Evolutionary conservation across 2,888 invertebrate species (phyloP).

Genomic region (Campaea margaritaria): DNA sequence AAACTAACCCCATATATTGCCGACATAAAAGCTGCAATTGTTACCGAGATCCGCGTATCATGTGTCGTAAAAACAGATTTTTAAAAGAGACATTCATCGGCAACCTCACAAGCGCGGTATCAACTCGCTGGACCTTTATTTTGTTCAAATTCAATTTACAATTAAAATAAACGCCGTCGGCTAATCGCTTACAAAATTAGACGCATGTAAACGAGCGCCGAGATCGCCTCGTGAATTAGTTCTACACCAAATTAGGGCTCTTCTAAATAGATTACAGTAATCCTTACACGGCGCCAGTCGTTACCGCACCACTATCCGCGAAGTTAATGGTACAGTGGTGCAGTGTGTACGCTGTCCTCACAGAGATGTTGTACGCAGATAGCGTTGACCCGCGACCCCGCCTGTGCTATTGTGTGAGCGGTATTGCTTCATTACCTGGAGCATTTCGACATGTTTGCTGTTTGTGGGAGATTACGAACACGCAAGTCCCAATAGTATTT

Average conservation of each 20-base stretch:
- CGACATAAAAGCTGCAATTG: conserved; percentile 15
- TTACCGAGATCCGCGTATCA: conserved; percentile 22
- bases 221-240: conserved; percentile 21
- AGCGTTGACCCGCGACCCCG: conserved; percentile 22
- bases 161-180: not conserved
- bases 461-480: not conserved
- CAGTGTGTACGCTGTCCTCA: conserved; percentile 3
- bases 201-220: not conserved
- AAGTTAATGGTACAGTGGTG: conserved; percentile 16
- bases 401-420: conserved; percentile 11
- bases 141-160: not conserved
- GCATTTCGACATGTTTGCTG: conserved; percentile 8
- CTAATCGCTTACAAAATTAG: not conserved
- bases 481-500: not conserved
- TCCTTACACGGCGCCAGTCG: conserved; percentile 18
- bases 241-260: not conserved
- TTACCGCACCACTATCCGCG: not conserved
- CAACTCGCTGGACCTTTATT: not conserved
- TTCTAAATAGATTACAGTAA: conserved; percentile 1
- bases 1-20: conserved; percentile 27
- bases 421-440: conserved; percentile 21
- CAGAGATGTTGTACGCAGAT: conserved; percentile 10
- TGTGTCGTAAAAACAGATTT: conserved; percentile 15
- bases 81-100: not conserved
- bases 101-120: not conserved